Evolutionary conservation across 1,140 invertebrate genomes (phyloP).

Genomic region (Odontomachus brunneus): DNA sequence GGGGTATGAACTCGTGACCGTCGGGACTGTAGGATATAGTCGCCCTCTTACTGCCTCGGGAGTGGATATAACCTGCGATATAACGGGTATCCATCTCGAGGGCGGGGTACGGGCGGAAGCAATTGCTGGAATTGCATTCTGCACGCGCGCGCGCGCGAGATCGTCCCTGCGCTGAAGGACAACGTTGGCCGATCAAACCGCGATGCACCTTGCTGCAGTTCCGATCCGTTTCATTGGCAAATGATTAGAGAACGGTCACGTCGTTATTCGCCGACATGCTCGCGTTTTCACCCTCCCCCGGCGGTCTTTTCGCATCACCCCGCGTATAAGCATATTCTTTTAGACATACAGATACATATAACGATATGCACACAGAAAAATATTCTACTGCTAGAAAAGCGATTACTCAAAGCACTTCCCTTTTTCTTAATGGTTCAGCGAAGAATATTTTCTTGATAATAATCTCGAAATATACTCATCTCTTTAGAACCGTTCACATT

Average conservation of each 20-base stretch:
- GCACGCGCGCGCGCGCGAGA: not conserved
- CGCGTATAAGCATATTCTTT: too few relatives aligned
- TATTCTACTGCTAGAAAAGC: too few relatives aligned
- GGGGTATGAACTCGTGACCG: constrained; percentile 78
- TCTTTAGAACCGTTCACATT: too few relatives aligned
- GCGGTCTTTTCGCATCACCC: too few relatives aligned
- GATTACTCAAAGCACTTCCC: too few relatives aligned
- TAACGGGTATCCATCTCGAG: constrained; percentile 55
- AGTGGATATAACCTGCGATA: constrained; percentile 63
- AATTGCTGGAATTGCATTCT: constrained; percentile 54
- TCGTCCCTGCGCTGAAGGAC: constrained; percentile 10
- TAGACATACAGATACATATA: too few relatives aligned
- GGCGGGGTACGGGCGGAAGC: constrained; percentile 12
- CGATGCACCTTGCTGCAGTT: constrained; percentile 21
- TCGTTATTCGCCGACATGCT: not conserved
- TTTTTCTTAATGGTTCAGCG: too few relatives aligned
- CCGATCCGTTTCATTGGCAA: not conserved
- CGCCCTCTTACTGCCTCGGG: constrained; percentile 60
- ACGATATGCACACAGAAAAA: too few relatives aligned
- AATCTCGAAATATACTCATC: too few relatives aligned
- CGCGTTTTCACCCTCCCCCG: too few relatives aligned
- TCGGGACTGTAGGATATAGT: constrained; percentile 63
- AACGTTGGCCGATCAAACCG: constrained; percentile 12
- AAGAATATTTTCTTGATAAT: too few relatives aligned
- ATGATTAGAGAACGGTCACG: not conserved